These are phyloP conservation scores for Rhinolophus ferrumequinum DNA, from an alignment of 2,113 vertebrate genomes.

Conservation along the genomic window DNA sequence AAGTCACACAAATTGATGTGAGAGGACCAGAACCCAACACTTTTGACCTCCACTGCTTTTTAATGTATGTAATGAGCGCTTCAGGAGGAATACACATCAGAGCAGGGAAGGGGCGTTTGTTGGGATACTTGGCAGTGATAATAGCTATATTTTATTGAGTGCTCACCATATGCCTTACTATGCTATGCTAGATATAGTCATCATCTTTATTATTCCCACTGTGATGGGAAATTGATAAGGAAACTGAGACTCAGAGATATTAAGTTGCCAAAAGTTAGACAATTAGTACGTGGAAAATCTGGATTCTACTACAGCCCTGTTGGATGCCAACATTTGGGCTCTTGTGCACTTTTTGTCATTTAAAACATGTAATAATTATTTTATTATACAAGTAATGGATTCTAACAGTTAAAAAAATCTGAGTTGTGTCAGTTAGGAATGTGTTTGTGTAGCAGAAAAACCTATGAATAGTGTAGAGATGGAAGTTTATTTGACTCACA, in stretches of 20 bases:
- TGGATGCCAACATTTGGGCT: not conserved
- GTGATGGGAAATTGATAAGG: not conserved
- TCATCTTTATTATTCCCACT: not conserved
- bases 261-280: not conserved
- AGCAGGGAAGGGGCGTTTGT: not conserved
- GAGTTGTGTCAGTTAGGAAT: not conserved
- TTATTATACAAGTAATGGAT: slow-evolving; percentile 21
- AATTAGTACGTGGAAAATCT: not conserved
- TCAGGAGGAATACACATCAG: not conserved
- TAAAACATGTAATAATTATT: not conserved
- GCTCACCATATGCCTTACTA: not conserved
- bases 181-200: not conserved
- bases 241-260: not conserved
- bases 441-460: not conserved
- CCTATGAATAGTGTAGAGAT: not conserved
- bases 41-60: not conserved
- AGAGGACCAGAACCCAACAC: not conserved
- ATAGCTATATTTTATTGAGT: not conserved
- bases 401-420: not conserved
- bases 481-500: not conserved
- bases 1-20: not conserved
- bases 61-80: not conserved
- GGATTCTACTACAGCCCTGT: not conserved
- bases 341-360: not conserved
- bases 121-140: not conserved